A percentile compares a stretch with the other conserved stretches of the same genome.
Conservation (phyloP, 2,888 invertebrate species). For the Hymenopus coronatus region DNA sequence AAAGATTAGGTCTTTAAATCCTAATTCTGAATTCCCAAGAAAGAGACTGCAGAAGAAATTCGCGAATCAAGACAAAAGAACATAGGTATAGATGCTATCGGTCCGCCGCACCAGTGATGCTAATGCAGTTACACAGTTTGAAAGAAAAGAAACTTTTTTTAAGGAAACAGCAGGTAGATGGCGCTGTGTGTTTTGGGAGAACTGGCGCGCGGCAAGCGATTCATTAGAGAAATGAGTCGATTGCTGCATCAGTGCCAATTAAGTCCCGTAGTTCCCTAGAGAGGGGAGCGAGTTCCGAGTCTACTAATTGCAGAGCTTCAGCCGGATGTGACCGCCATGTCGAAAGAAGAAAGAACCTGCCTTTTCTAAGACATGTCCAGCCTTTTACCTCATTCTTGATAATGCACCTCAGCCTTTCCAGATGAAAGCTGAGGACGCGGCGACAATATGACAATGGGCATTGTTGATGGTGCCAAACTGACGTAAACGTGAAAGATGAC, state of each 20-base stretch:
- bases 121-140: not conserved
- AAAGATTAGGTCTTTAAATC: too few relatives aligned
- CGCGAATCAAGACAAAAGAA: too few relatives aligned
- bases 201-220: not conserved
- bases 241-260: slow-evolving; percentile 1
- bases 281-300: not conserved
- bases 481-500: not conserved
- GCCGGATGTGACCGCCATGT: not conserved
- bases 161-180: not conserved
- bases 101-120: not conserved
- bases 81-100: too few relatives aligned
- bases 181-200: not conserved
- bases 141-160: not conserved
- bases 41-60: too few relatives aligned
- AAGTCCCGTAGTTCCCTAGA: not conserved
- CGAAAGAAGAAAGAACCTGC: not conserved
- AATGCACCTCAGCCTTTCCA: not conserved
- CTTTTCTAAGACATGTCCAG: not conserved
- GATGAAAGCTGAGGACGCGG: too few relatives aligned
- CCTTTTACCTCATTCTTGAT: not conserved
- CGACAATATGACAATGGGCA: not conserved
- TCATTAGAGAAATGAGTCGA: slow-evolving; percentile 20
- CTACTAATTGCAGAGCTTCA: slow-evolving; percentile 4
- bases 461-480: not conserved
- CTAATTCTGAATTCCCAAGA: too few relatives aligned